These are phyloP conservation scores for Tetrax tetrax DNA, from an alignment of 2,113 vertebrate genomes.

Conservation along the genomic window DNA sequence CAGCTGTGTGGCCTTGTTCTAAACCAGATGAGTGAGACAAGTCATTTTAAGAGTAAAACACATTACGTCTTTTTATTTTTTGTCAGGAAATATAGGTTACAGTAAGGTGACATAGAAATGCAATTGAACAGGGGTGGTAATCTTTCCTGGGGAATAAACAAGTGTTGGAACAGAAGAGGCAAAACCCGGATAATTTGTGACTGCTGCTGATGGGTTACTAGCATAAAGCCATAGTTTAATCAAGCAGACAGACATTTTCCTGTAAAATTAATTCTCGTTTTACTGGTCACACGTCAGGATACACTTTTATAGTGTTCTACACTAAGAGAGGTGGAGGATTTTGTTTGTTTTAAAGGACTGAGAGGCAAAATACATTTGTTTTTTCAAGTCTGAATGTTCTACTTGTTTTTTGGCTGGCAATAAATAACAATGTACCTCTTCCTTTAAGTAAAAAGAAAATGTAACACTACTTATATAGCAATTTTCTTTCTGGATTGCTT, in stretches of 20 bases:
- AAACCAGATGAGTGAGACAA: background rate
- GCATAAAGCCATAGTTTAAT: background rate
- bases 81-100: constrained; percentile 6
- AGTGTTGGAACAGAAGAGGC: background rate
- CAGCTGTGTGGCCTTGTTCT: background rate
- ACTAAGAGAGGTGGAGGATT: fast-evolving
- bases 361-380: background rate
- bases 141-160: background rate
- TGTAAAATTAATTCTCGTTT: background rate
- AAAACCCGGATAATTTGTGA: background rate
- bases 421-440: background rate
- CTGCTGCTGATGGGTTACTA: background rate
- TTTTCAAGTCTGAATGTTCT: background rate
- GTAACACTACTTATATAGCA: background rate
- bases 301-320: background rate
- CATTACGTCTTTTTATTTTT: background rate
- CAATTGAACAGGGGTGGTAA: background rate
- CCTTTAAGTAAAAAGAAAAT: background rate
- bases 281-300: background rate
- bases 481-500: background rate
- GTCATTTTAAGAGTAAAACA: background rate
- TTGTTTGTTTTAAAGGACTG: background rate
- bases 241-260: background rate
- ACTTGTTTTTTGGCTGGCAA: background rate
- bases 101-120: background rate